Conservation (phyloP, 2,797 vertebrate genomes). For the Hapalemur alaotrensis region DNA sequence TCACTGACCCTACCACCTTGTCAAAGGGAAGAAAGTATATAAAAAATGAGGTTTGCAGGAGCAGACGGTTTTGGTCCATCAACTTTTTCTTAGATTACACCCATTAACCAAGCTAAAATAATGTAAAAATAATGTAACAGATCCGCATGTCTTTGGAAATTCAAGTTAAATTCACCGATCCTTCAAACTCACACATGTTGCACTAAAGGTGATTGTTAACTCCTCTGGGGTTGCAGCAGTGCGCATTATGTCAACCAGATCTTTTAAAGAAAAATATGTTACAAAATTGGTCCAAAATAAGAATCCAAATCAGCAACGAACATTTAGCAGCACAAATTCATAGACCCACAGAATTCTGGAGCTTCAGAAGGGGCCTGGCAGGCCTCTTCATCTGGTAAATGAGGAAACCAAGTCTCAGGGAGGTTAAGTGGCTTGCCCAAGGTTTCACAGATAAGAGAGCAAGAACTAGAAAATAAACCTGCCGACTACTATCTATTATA, state of each 20-base stretch:
- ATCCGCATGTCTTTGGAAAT: constrained; percentile 55
- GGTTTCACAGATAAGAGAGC: background rate
- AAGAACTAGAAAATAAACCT: constrained; percentile 4
- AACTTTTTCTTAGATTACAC: constrained; percentile 72
- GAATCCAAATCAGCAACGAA: background rate
- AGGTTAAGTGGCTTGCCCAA: background rate
- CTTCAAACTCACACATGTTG: background rate
- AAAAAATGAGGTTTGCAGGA: constrained; percentile 72
- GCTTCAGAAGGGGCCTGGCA: background rate
- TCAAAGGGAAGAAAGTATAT: constrained; percentile 66
- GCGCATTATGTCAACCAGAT: background rate
- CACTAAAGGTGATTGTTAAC: background rate
- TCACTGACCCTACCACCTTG: constrained; percentile 70
- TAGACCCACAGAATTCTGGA: background rate
- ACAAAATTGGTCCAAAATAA: background rate
- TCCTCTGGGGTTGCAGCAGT: background rate
- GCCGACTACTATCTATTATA: background rate
- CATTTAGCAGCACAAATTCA: background rate
- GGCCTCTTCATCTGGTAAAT: background rate
- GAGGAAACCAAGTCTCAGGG: background rate
- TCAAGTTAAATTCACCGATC: constrained; percentile 41
- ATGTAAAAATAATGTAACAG: constrained; percentile 60
- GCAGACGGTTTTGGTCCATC: constrained; percentile 67
- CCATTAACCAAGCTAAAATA: constrained; percentile 64
- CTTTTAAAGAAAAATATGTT: constrained; percentile 25